Evolutionary conservation across 2,797 vertebrate species (phyloP).

Genomic region (Phoebastria nigripes): DNA sequence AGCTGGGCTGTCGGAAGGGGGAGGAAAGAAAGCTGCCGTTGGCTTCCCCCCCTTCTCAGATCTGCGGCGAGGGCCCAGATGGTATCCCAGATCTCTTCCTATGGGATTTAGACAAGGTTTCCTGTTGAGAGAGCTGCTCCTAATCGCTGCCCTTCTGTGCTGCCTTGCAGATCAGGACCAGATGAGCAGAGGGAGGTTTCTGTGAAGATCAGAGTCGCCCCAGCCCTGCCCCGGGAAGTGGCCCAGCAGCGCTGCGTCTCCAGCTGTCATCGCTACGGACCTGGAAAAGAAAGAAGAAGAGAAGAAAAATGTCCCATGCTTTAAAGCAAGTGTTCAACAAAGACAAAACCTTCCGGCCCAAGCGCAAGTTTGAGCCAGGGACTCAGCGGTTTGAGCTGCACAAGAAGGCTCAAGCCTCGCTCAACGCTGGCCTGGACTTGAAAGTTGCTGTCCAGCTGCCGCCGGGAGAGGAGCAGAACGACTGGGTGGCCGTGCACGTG

Average conservation of each 20-base stretch:
- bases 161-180: conserved; percentile 31
- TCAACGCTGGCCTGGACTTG: conserved; percentile 91
- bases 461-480: conserved; percentile 86
- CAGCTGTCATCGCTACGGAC: not conserved
- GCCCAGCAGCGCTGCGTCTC: not conserved
- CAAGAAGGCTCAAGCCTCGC: conserved; percentile 93
- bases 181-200: not conserved
- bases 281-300: not conserved
- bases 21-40: not conserved
- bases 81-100: conserved; percentile 44
- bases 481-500: conserved; percentile 96
- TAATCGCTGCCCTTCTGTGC: conserved; percentile 38
- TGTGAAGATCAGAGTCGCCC: not conserved
- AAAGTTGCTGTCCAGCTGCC: conserved; percentile 91
- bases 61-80: conserved; percentile 28
- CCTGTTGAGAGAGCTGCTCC: conserved; percentile 47
- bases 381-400: conserved; percentile 94
- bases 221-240: not conserved
- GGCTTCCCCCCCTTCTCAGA: not conserved
- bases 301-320: conserved; percentile 82
- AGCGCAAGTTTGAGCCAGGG: conserved; percentile 95
- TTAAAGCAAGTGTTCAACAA: conserved; percentile 96
- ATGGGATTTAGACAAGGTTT: conserved; percentile 29
- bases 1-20: not conserved
- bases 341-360: conserved; percentile 95